A percentile compares a stretch with the other conserved stretches of the same genome.
Conservation (phyloP, 2,113 vertebrate species). For the Ptychochromis oligacanthus region DNA sequence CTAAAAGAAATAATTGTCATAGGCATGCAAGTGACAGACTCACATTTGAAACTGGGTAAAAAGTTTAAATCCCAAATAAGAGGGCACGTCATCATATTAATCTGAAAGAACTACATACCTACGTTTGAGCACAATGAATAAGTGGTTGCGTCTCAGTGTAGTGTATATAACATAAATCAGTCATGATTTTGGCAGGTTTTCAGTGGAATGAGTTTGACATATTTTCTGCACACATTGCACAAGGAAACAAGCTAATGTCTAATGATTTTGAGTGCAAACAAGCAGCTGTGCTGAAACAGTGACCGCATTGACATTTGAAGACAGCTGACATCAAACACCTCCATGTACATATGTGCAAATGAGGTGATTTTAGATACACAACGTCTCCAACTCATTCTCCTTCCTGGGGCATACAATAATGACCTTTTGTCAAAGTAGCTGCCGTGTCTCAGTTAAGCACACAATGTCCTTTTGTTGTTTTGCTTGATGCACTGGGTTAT, state of each 20-base stretch:
- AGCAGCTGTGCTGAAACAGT: background rate
- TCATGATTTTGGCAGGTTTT: background rate
- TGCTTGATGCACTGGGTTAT: background rate
- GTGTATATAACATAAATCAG: background rate
- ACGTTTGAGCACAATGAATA: background rate
- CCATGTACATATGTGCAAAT: conserved; percentile 1
- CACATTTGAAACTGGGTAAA: background rate
- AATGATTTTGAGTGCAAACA: background rate
- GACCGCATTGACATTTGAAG: background rate
- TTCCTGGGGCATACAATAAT: conserved; percentile 1
- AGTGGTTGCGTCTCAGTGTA: background rate
- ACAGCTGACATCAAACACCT: background rate
- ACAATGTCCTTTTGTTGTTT: background rate
- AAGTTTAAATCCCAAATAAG: background rate
- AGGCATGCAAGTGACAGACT: background rate
- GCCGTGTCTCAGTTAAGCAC: conserved; percentile 1
- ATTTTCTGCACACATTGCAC: conserved; percentile 3
- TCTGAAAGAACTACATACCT: background rate
- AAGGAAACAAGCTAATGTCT: background rate
- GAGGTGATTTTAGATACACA: conserved; percentile 5
- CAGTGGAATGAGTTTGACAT: background rate
- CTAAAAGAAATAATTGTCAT: background rate
- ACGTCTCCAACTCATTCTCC: background rate
- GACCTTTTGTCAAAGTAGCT: conserved; percentile 6
- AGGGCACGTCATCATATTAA: background rate